Evolutionary conservation across 2,113 vertebrate species (phyloP).

Genomic region (Poicephalus gulielmi): DNA sequence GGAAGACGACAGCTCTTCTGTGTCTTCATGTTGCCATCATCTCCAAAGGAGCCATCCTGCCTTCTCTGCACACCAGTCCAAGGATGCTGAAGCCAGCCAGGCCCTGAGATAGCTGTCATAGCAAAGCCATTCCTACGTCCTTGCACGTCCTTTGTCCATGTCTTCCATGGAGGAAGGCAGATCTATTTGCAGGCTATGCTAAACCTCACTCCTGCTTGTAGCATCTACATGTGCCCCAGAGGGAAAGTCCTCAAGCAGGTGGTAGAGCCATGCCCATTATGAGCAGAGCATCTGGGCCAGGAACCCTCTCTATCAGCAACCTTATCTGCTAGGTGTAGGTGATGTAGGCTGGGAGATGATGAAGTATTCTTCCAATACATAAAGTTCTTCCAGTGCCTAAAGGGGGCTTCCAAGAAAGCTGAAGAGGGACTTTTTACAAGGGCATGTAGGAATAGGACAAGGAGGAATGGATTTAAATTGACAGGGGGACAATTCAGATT

Average conservation of each 20-base stretch:
- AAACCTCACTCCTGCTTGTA: background rate
- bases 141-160: background rate
- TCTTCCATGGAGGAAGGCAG: background rate
- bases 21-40: fast-evolving
- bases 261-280: background rate
- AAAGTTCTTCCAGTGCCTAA: background rate
- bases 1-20: background rate
- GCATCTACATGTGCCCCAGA: background rate
- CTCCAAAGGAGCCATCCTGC: background rate
- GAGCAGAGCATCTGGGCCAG: background rate
- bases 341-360: background rate
- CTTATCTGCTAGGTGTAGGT: background rate
- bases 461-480: background rate
- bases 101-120: background rate
- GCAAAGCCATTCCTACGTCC: background rate
- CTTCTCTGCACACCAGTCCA: background rate
- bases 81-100: background rate
- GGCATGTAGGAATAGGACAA: background rate
- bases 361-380: background rate
- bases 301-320: background rate
- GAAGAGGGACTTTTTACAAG: background rate
- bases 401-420: background rate
- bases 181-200: background rate
- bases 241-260: background rate
- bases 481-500: background rate